phyloP scores from a whole-genome alignment of 2,113 vertebrate species.

The Tragulus kanchil region DNA sequence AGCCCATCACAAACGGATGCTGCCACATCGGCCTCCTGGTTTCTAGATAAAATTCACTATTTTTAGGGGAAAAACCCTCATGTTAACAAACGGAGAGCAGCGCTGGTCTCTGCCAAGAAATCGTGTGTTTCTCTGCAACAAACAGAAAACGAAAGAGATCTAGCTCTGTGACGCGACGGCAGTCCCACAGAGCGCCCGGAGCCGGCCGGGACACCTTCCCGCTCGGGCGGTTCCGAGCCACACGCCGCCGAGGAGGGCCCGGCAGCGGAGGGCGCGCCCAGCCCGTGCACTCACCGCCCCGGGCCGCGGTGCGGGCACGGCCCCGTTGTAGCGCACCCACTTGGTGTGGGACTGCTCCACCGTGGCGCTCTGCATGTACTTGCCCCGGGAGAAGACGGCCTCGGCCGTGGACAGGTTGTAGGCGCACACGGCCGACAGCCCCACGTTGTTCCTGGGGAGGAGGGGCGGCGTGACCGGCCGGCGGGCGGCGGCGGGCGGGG shows the following conservation, averaged over 20 bases:
- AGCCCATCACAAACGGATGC: no score
- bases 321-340: slow-evolving; percentile 96
- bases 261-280: neutral
- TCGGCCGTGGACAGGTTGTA: slow-evolving; percentile 94
- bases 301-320: slow-evolving; percentile 93
- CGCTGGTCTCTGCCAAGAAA: neutral
- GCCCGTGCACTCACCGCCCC: slow-evolving; percentile 92
- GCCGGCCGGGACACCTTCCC: neutral
- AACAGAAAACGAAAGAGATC: neutral
- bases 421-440: slow-evolving; percentile 96
- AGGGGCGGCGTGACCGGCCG: accelerated
- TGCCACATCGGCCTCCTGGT: accelerated
- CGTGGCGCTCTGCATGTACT: slow-evolving; percentile 98
- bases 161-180: accelerated
- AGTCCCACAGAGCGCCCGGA: neutral
- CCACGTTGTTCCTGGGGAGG: slow-evolving; percentile 93
- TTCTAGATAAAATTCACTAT: neutral
- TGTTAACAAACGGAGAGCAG: accelerated
- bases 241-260: accelerated
- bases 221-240: accelerated
- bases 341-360: slow-evolving; percentile 98
- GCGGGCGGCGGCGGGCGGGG: accelerated
- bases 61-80: neutral
- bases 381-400: slow-evolving; percentile 95
- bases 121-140: neutral